Conservation (phyloP, 2,888 invertebrate genomes). For the Platycheirus rosarum region DNA sequence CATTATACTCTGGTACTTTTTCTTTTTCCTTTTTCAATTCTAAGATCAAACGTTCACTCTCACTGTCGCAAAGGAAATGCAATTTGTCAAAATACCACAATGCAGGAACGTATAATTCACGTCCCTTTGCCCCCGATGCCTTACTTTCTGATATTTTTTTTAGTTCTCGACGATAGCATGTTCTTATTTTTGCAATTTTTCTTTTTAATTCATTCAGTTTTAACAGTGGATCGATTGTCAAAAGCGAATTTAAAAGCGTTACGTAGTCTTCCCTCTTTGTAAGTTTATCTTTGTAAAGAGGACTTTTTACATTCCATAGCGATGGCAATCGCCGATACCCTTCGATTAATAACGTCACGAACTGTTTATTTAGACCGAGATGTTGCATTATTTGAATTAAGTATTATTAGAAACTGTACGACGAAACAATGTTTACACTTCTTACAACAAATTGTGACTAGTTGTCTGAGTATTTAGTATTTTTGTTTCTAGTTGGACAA, state of each 20-base stretch:
- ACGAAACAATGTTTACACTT: too few species aligned
- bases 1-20: too few species aligned
- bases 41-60: too few species aligned
- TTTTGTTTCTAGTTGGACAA: too few species aligned
- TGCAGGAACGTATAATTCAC: not conserved
- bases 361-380: not conserved
- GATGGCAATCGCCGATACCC: conserved; percentile 3
- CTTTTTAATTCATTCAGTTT: not conserved
- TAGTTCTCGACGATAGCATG: not conserved
- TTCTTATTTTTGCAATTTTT: conserved; percentile 10
- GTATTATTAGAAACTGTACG: too few species aligned
- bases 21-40: too few species aligned
- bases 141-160: conserved; percentile 11
- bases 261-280: not conserved
- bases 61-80: not conserved
- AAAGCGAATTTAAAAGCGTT: not conserved
- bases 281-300: not conserved
- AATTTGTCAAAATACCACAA: conserved; percentile 1
- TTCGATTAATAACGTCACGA: not conserved
- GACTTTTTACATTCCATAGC: not conserved
- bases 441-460: too few species aligned
- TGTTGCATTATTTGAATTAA: not conserved
- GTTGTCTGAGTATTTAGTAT: too few species aligned
- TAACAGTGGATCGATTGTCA: not conserved
- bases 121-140: not conserved